Base-by-base conservation (phyloP, 1,140 invertebrate genomes). In the Anagrus nilaparvatae region DNA sequence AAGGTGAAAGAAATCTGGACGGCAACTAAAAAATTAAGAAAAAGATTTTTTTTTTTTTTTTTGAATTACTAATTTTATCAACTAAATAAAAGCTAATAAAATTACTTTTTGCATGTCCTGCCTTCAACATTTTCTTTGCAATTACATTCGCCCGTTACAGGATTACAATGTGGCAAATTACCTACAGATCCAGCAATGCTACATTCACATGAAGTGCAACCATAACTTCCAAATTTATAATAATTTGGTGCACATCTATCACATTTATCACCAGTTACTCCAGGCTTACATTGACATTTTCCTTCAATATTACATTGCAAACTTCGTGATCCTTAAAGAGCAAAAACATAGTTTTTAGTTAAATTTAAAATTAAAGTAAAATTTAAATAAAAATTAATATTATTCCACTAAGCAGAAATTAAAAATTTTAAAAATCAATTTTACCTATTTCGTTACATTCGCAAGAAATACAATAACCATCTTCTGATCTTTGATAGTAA, bases 51-150 rank as follows among this genome's bases (percentile, higher is more conserved):
- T 44, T 3, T 8, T 14, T 30, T 38, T 18, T 24, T 32, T 48
- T 27, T 27, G 24, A 27, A n/a, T n/a, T n/a, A n/a, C n/a, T n/a
- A n/a, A n/a, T n/a, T n/a, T n/a, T n/a, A n/a, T n/a, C n/a, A n/a
- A n/a, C n/a, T n/a, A n/a, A n/a, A n/a, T n/a, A n/a, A n/a, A n/a
- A n/a, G n/a, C n/a, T n/a, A n/a, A n/a, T n/a, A n/a, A n/a, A n/a
- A n/a, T n/a, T n/a, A n/a, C n/a, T n/a, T n/a, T n/a, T n/a, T n/a
- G n/a, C 96, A 99, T 20, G 81, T 77, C 56, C 81, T 80, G 13
- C 95, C 96, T 65, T 96, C 93, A 1, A 98, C 91, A 58, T 95
- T 91, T 52, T 87, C 78, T 60, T 93, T 93, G 64, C 96, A 99
- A 2, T 67, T 52, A 58, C 96, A 99, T 27, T 77, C 70, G 4